Evolutionary conservation across 2,797 vertebrate species (phyloP).

Genomic region (Melanotaenia boesemani): DNA sequence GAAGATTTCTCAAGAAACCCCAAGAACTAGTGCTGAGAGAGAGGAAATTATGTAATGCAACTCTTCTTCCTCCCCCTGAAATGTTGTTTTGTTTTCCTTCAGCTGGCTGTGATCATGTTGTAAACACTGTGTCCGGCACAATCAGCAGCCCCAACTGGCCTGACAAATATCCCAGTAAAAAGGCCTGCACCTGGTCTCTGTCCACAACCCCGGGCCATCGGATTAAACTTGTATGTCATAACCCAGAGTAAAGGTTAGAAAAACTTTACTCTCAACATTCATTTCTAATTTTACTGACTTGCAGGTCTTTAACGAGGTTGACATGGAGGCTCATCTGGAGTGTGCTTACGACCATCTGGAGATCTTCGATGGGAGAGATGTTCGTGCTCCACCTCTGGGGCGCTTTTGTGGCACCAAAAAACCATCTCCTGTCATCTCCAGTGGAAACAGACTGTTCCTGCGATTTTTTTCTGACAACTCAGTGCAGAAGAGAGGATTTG

Average conservation of each 20-base stretch:
- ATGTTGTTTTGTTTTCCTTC: slow-evolving; percentile 28
- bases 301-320: slow-evolving; percentile 92
- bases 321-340: slow-evolving; percentile 94
- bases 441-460: slow-evolving; percentile 88
- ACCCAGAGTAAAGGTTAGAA: not conserved
- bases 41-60: slow-evolving; percentile 27
- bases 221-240: slow-evolving; percentile 88
- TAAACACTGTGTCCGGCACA: slow-evolving; percentile 86
- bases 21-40: not conserved
- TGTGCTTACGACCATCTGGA: slow-evolving; percentile 96
- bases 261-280: not conserved
- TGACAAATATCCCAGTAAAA: slow-evolving; percentile 95
- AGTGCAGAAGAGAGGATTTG: slow-evolving; percentile 94
- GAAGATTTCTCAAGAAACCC: not conserved
- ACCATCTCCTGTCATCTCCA: slow-evolving; percentile 88
- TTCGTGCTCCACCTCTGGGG: slow-evolving; percentile 84
- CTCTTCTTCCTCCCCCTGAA: slow-evolving; percentile 5
- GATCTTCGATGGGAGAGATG: slow-evolving; percentile 88
- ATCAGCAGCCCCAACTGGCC: slow-evolving; percentile 99
- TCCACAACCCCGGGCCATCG: slow-evolving; percentile 92
- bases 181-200: slow-evolving; percentile 94
- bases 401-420: slow-evolving; percentile 93
- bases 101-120: slow-evolving; percentile 94
- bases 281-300: not conserved
- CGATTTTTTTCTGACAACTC: slow-evolving; percentile 96